phyloP scores from a whole-genome alignment of 2,888 invertebrate species.

The Xanthia icteritia region DNA sequence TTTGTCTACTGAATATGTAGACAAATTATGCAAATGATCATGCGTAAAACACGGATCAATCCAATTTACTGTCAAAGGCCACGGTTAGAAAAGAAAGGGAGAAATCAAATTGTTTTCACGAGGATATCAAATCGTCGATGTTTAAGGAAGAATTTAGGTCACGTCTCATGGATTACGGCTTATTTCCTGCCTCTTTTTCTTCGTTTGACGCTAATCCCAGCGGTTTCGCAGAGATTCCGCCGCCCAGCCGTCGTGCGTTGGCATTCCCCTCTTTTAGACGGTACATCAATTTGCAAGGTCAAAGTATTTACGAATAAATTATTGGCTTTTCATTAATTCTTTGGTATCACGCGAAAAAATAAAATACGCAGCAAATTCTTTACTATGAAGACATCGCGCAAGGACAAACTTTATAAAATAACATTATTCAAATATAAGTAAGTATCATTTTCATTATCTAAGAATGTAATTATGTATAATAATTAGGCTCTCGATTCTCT shows the following conservation, averaged over 20 bases:
- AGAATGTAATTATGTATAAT: slow-evolving; percentile 23
- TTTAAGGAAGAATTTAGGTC: slow-evolving; percentile 89
- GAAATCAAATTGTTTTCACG: slow-evolving; percentile 88
- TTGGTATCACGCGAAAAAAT: slow-evolving; percentile 29
- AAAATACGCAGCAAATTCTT: slow-evolving; percentile 28
- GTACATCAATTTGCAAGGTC: slow-evolving; percentile 78
- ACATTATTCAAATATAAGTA: slow-evolving; percentile 32
- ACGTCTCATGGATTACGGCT: slow-evolving; percentile 89
- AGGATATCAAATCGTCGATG: slow-evolving; percentile 88
- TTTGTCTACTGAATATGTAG: slow-evolving; percentile 51
- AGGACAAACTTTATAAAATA: neutral
- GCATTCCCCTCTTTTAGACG: slow-evolving; percentile 65
- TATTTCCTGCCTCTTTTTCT: slow-evolving; percentile 89
- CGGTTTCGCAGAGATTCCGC: slow-evolving; percentile 84
- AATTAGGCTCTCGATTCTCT: slow-evolving; percentile 39
- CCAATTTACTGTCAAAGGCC: slow-evolving; percentile 78
- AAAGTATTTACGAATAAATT: slow-evolving; percentile 68
- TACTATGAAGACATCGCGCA: neutral
- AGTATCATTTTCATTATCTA: neutral
- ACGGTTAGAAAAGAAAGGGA: slow-evolving; percentile 78
- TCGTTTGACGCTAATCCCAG: slow-evolving; percentile 89
- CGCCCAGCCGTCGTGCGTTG: slow-evolving; percentile 73
- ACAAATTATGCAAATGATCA: slow-evolving; percentile 72
- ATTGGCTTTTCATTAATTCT: slow-evolving; percentile 44
- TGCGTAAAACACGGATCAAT: slow-evolving; percentile 78